Conservation (phyloP, 2,113 vertebrate species). For the Ctenomys sociabilis region DNA sequence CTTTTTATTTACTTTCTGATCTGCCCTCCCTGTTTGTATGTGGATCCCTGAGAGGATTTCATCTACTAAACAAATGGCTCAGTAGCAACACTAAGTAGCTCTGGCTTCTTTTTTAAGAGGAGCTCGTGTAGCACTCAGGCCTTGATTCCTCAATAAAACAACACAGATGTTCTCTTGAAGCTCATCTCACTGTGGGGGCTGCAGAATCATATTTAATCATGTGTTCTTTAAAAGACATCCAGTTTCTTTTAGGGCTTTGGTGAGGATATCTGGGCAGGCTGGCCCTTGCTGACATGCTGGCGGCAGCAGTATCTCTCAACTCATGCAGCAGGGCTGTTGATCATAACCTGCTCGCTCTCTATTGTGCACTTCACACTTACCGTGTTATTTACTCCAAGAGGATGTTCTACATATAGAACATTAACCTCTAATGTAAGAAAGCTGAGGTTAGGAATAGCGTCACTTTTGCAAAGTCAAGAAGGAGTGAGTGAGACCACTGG, state of each 20-base stretch:
- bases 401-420: background rate
- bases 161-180: slow-evolving; percentile 75
- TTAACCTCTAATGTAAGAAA: background rate
- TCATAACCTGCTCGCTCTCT: background rate
- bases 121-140: slow-evolving; percentile 65
- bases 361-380: background rate
- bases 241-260: slow-evolving; percentile 63
- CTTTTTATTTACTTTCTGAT: slow-evolving; percentile 58
- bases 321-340: background rate
- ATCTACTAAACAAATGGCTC: slow-evolving; percentile 79
- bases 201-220: slow-evolving; percentile 71
- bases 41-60: slow-evolving; percentile 46
- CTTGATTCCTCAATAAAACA: slow-evolving; percentile 71
- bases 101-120: slow-evolving; percentile 66
- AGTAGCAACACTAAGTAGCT: slow-evolving; percentile 74
- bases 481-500: background rate
- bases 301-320: background rate
- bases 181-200: slow-evolving; percentile 33
- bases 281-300: background rate
- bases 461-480: slow-evolving; percentile 31
- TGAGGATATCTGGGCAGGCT: background rate
- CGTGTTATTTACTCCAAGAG: background rate
- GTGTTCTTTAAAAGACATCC: slow-evolving; percentile 6
- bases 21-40: slow-evolving; percentile 13
- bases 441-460: background rate